Conservation (phyloP, 2,797 vertebrate genomes). For the Acanthiza pusilla region DNA sequence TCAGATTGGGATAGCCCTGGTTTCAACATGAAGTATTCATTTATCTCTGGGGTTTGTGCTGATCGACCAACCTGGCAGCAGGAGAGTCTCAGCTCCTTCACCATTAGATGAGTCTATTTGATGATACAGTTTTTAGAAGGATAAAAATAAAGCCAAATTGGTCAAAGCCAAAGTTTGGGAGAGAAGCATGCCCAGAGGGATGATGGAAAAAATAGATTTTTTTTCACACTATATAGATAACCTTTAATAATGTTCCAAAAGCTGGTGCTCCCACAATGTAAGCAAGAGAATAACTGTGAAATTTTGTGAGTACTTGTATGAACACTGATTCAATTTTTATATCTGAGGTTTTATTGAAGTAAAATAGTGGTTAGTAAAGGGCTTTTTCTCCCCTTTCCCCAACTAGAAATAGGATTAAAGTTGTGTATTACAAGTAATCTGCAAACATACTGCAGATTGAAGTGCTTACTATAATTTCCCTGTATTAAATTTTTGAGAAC, state of each 20-base stretch:
- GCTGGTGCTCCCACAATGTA: background rate
- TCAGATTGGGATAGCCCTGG: background rate
- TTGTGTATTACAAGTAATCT: background rate
- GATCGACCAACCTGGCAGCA: background rate
- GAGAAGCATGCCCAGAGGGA: background rate
- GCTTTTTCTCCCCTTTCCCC: background rate
- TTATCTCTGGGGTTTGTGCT: background rate
- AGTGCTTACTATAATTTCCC: background rate
- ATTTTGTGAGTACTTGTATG: background rate
- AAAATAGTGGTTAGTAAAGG: background rate
- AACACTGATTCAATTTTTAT: background rate
- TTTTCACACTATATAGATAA: background rate
- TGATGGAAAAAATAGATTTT: background rate
- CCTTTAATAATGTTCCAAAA: background rate
- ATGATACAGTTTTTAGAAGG: background rate
- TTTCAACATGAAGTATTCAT: background rate
- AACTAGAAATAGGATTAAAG: background rate
- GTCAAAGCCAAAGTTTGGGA: background rate
- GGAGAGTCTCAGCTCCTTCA: background rate
- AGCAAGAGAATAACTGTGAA: background rate
- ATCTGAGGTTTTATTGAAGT: background rate
- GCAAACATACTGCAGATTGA: background rate
- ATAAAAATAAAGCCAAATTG: background rate
- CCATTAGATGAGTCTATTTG: background rate
- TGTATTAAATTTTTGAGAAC: background rate